Evolutionary conservation across 2,888 invertebrate genomes (phyloP).

Genomic region (Drosophila mercatorum): DNA sequence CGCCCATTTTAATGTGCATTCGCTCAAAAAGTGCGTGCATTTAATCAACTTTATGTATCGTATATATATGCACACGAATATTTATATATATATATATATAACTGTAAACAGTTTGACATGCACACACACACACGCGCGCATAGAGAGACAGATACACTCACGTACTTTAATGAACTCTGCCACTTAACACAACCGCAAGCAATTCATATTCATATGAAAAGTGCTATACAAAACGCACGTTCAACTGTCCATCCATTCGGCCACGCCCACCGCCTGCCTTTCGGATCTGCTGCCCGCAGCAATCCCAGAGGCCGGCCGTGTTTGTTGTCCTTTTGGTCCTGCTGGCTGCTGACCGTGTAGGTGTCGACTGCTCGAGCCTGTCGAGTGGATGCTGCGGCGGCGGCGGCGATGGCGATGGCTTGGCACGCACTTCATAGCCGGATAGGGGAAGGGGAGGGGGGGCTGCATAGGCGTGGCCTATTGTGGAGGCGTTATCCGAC

Average conservation of each 20-base stretch:
- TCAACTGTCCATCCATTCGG: slow-evolving; percentile 35
- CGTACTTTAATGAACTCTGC: slow-evolving; percentile 55
- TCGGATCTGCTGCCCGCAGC: slow-evolving; percentile 7
- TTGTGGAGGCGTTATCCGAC: slow-evolving; percentile 39
- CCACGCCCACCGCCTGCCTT: background rate
- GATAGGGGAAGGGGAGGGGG: background rate
- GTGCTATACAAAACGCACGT: slow-evolving; percentile 62
- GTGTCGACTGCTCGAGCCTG: slow-evolving; percentile 67
- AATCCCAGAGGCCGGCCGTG: slow-evolving; percentile 6
- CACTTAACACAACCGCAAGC: slow-evolving; percentile 77
- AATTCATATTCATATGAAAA: slow-evolving; percentile 79
- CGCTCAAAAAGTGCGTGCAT: slow-evolving; percentile 41
- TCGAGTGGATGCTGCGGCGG: slow-evolving; percentile 65
- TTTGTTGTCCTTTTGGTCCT: slow-evolving; percentile 53
- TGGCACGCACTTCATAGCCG: slow-evolving; percentile 65
- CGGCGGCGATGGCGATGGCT: slow-evolving; percentile 32
- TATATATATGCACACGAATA: background rate
- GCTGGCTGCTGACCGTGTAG: slow-evolving; percentile 51
- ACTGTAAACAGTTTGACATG: slow-evolving; percentile 13
- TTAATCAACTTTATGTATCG: slow-evolving; percentile 21
- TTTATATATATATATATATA: background rate
- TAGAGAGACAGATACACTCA: slow-evolving; percentile 8
- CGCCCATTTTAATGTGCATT: slow-evolving; percentile 22
- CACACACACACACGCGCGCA: background rate
- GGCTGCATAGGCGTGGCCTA: slow-evolving; percentile 11